Evolutionary conservation across 2,113 vertebrate species (phyloP).

Genomic region (Hemichromis elongatus): DNA sequence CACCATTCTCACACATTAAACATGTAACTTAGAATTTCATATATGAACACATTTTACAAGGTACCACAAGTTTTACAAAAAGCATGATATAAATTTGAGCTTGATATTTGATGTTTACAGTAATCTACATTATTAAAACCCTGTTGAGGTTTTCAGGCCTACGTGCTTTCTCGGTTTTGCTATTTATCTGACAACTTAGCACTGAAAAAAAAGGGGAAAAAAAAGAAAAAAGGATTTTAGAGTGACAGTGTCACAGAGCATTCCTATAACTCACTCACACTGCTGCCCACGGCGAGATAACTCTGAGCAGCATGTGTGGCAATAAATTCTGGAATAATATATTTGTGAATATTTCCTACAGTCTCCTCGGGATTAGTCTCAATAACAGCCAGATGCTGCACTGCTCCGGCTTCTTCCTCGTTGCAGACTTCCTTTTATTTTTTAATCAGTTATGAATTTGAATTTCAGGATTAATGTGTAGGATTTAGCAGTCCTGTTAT

Average conservation of each 20-base stretch:
- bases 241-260: not conserved
- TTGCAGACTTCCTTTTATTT: not conserved
- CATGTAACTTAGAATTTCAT: not conserved
- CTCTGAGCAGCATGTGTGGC: not conserved
- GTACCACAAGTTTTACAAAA: not conserved
- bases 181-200: not conserved
- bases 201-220: too few relatives aligned
- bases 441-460: not conserved
- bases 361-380: not conserved
- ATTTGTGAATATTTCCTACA: not conserved
- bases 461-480: not conserved
- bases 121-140: not conserved
- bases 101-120: not conserved
- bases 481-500: not conserved
- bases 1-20: not conserved
- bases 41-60: not conserved
- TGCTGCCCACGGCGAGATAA: not conserved
- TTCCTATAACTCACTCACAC: not conserved
- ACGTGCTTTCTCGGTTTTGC: not conserved
- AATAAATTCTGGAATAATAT: not conserved
- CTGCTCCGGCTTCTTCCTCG: not conserved
- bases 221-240: not conserved
- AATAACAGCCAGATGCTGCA: not conserved
- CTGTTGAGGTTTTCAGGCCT: not conserved
- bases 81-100: not conserved